phyloP scores from a whole-genome alignment of 37 sponge, comb jelly and placozoan genomes.

The Beroe forskalii region DNA sequence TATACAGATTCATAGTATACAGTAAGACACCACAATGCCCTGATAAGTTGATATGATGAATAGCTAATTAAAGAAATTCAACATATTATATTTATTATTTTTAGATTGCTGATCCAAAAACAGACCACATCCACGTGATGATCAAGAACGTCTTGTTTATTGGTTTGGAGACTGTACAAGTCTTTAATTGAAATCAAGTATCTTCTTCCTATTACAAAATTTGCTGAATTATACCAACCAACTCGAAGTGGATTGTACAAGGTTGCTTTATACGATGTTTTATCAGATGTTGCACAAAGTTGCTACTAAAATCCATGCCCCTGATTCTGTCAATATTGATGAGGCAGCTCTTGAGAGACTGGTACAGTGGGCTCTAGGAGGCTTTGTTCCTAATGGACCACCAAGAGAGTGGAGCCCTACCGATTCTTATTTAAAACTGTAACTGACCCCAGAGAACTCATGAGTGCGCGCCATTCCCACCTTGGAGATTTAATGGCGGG shows the following conservation, averaged over 20 bases:
- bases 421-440: no score
- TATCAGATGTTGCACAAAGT: neutral
- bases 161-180: conserved; percentile 49
- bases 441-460: no score
- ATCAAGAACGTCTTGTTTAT: neutral
- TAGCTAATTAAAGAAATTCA: no score
- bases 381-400: neutral
- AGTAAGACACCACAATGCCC: no score
- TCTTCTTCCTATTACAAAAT: neutral
- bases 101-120: conserved; percentile 17
- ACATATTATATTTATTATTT: no score
- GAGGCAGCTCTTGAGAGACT: neutral
- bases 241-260: neutral
- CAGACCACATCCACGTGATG: neutral
- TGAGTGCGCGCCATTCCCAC: no score
- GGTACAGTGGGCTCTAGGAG: conserved; percentile 11
- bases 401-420: conserved; percentile 9
- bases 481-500: no score
- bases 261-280: conserved; percentile 22
- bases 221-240: conserved; percentile 16
- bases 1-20: no score
- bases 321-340: conserved; percentile 31
- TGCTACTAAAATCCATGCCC: neutral
- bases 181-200: neutral
- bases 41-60: no score